Conservation (phyloP, 2,888 invertebrate genomes). For the Drosophila silvestris region DNA sequence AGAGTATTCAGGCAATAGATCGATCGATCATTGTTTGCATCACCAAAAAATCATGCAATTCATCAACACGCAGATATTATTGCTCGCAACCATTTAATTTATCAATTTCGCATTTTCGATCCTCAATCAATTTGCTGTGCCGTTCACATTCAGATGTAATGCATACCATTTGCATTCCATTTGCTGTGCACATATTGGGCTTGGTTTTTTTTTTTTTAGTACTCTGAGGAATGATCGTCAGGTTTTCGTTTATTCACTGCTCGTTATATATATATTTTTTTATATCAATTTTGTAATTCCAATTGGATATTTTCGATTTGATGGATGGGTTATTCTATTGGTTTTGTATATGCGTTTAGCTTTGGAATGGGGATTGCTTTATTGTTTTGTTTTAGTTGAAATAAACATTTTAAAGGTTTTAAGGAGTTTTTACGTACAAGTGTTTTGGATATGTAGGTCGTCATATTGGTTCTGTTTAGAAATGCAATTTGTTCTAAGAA, state of each 20-base stretch:
- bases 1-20: slow-evolving; percentile 72
- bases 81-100: slow-evolving; percentile 85
- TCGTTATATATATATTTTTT: slow-evolving; percentile 29
- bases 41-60: slow-evolving; percentile 82
- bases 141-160: slow-evolving; percentile 64
- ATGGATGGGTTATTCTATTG: slow-evolving; percentile 83
- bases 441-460: slow-evolving; percentile 57
- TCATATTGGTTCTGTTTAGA: slow-evolving; percentile 57
- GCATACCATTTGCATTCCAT: slow-evolving; percentile 58
- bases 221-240: slow-evolving; percentile 16
- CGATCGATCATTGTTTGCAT: slow-evolving; percentile 83
- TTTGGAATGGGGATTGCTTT: slow-evolving; percentile 44
- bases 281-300: slow-evolving; percentile 64
- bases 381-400: slow-evolving; percentile 36
- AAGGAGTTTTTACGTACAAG: slow-evolving; percentile 52
- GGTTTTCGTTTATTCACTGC: slow-evolving; percentile 26
- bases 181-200: slow-evolving; percentile 69
- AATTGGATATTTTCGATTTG: slow-evolving; percentile 52
- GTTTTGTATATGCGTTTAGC: slow-evolving; percentile 77
- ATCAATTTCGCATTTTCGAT: slow-evolving; percentile 55
- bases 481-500: slow-evolving; percentile 36
- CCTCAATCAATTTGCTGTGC: slow-evolving; percentile 48
- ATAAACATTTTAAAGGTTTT: slow-evolving; percentile 39
- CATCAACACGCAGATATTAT: slow-evolving; percentile 86
- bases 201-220: slow-evolving; percentile 38